Evolutionary conservation across 2,113 vertebrate genomes (phyloP).

Genomic region (Oreotrochilus melanogaster): DNA sequence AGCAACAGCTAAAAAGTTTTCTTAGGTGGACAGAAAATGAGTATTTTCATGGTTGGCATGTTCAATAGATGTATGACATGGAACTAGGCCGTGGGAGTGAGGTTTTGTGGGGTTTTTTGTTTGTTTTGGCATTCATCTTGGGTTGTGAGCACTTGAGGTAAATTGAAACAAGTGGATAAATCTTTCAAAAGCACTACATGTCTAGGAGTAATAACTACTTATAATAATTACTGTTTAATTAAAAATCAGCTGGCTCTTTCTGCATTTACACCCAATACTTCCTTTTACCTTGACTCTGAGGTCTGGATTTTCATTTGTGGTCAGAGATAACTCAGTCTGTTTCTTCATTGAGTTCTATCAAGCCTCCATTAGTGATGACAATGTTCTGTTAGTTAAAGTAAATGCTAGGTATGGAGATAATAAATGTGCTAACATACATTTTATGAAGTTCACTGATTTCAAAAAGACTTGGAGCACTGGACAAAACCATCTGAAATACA

Average conservation of each 20-base stretch:
- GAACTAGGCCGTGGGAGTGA: not conserved
- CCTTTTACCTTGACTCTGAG: conserved; percentile 67
- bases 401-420: not conserved
- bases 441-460: not conserved
- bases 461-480: not conserved
- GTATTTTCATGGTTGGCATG: not conserved
- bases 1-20: not conserved
- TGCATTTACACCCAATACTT: not conserved
- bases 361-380: conserved; percentile 38
- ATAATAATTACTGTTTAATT: conserved; percentile 27
- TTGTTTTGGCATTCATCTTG: not conserved
- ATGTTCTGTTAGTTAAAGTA: conserved; percentile 45
- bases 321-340: conserved; percentile 57
- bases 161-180: conserved; percentile 41
- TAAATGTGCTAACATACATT: not conserved
- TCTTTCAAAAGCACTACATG: conserved; percentile 38
- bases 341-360: not conserved
- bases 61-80: not conserved
- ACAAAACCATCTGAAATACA: not conserved
- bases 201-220: not conserved
- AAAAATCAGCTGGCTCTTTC: conserved; percentile 43
- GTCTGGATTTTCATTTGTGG: conserved; percentile 66
- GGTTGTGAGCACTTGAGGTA: not conserved
- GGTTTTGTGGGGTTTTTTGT: not conserved
- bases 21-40: not conserved